Evolutionary conservation across 2,113 vertebrate species (phyloP).

Genomic region (Atractosteus spatula): DNA sequence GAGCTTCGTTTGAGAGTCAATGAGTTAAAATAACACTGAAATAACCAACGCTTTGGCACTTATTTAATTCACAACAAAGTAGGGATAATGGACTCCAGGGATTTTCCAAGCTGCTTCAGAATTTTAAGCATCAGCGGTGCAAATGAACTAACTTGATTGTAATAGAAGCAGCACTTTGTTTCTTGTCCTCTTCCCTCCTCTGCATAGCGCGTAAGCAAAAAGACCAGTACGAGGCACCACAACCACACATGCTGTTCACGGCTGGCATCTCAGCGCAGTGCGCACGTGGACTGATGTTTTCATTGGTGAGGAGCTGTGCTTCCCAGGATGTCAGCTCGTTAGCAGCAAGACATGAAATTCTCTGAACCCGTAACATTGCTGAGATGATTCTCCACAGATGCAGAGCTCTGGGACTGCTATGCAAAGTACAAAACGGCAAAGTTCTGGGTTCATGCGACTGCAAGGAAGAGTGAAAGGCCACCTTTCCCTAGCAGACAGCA

Average conservation of each 20-base stretch:
- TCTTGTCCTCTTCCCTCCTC: constrained; percentile 42
- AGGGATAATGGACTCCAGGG: constrained; percentile 72
- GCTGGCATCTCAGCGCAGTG: neutral
- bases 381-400: too few species aligned
- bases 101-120: constrained; percentile 58
- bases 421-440: too few species aligned
- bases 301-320: too few species aligned
- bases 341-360: too few species aligned
- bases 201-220: neutral
- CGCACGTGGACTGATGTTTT: too few species aligned
- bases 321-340: too few species aligned
- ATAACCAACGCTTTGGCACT: constrained; percentile 72
- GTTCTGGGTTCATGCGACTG: too few species aligned
- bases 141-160: constrained; percentile 70
- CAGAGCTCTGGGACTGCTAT: too few species aligned
- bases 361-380: too few species aligned
- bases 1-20: constrained; percentile 59
- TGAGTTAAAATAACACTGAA: constrained; percentile 70
- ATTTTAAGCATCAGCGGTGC: constrained; percentile 66
- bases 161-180: constrained; percentile 55
- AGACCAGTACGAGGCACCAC: neutral
- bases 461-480: too few species aligned
- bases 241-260: too few species aligned
- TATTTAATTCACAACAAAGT: constrained; percentile 80
- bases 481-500: too few species aligned